Conservation (phyloP, 1,140 invertebrate genomes). For the Littorina saxatilis region DNA sequence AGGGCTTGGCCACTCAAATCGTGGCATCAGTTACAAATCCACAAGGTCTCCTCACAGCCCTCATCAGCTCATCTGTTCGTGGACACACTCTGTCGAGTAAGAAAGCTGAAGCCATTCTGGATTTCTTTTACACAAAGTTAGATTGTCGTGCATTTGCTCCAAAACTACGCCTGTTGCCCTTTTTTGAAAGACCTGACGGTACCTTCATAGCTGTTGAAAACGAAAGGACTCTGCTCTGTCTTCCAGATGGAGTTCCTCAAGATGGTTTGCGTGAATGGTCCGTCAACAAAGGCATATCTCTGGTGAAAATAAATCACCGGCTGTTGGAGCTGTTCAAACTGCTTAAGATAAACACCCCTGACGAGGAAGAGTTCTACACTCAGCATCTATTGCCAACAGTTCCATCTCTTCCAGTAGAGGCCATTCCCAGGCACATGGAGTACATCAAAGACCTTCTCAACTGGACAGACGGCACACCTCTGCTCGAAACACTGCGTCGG, state of each 20-base stretch:
- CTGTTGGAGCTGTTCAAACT: not conserved
- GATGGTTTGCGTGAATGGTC: not conserved
- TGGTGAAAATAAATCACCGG: not conserved
- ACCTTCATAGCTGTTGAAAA: not conserved
- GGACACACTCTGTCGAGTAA: not conserved
- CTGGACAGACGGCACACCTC: not conserved
- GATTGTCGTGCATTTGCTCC: not conserved
- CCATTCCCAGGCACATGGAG: conserved; percentile 20
- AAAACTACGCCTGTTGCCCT: not conserved
- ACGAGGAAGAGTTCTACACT: not conserved
- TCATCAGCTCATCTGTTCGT: not conserved
- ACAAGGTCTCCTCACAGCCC: not conserved
- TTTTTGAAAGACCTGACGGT: conserved; percentile 23
- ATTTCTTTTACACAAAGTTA: not conserved
- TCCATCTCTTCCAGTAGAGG: not conserved
- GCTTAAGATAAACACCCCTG: not conserved
- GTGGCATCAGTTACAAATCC: conserved; percentile 17
- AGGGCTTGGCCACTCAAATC: not conserved
- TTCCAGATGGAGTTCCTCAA: not conserved
- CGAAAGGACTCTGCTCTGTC: not conserved
- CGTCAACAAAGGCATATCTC: no score
- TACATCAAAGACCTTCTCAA: not conserved
- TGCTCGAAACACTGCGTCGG: not conserved
- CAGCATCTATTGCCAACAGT: not conserved
- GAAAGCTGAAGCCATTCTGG: not conserved